These are phyloP conservation scores for Lepidothrix coronata DNA, from an alignment of 2,113 vertebrate species.

Conservation along the genomic window DNA sequence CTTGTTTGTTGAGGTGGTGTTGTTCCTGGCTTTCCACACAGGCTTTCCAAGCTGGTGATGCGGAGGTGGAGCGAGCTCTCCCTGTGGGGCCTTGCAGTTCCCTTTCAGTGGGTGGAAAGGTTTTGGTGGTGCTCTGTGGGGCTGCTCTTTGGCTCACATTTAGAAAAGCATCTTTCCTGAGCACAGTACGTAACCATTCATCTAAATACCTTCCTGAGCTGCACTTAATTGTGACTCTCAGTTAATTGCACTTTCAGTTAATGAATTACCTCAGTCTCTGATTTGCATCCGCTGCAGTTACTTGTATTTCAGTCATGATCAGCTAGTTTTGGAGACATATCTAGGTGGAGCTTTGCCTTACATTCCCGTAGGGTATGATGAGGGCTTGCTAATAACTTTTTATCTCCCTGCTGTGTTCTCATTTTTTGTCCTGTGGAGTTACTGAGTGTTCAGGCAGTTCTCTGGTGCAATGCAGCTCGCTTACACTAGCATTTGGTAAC, in stretches of 20 bases:
- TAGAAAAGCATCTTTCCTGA: background rate
- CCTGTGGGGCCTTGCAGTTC: fast-evolving
- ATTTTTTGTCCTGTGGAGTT: background rate
- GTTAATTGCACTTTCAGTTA: slow-evolving; percentile 4
- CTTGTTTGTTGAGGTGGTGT: background rate
- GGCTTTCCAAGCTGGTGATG: fast-evolving
- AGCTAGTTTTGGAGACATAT: background rate
- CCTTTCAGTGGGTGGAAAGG: fast-evolving
- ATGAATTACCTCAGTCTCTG: background rate
- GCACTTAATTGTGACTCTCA: background rate
- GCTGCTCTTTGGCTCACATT: background rate
- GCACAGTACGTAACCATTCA: background rate
- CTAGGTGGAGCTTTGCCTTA: background rate
- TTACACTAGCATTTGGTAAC: background rate
- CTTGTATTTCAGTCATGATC: background rate
- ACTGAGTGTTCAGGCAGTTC: background rate
- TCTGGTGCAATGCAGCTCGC: background rate
- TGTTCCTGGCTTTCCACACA: fast-evolving
- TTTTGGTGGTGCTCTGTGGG: background rate
- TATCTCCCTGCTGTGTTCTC: background rate
- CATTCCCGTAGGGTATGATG: background rate
- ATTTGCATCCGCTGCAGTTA: background rate
- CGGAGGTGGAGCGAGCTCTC: fast-evolving
- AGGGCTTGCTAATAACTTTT: background rate
- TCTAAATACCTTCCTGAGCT: background rate